Conservation (phyloP, 2,888 invertebrate genomes). For the Phlogophora meticulosa region DNA sequence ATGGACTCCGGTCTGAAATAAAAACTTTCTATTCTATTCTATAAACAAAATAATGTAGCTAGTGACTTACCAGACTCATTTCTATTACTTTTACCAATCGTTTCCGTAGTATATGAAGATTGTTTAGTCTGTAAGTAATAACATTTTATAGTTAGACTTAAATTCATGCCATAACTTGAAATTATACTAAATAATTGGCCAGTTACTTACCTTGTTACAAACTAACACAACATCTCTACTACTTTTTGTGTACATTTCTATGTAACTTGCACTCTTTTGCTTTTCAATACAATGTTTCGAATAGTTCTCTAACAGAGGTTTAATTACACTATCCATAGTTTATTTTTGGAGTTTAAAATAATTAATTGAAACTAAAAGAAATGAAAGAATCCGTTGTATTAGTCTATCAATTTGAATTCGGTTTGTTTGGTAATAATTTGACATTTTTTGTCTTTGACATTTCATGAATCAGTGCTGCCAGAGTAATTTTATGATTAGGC, state of each 20-base stretch:
- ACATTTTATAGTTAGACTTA: neutral
- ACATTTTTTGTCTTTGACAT: too few relatives aligned
- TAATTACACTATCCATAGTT: constrained; percentile 75
- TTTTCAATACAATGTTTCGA: constrained; percentile 79
- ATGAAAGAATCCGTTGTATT: constrained; percentile 35
- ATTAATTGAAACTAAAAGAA: neutral
- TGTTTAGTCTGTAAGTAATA: constrained; percentile 75
- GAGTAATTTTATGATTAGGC: neutral
- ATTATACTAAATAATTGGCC: neutral
- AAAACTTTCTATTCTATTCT: too few relatives aligned
- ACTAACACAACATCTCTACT: constrained; percentile 79
- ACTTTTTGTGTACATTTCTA: constrained; percentile 82
- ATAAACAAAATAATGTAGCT: neutral
- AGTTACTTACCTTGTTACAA: constrained; percentile 77
- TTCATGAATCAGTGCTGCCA: constrained; percentile 12
- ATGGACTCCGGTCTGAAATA: too few relatives aligned
- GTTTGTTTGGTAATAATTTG: neutral
- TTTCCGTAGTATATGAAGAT: constrained; percentile 53
- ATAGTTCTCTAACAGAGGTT: constrained; percentile 76
- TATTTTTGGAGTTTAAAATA: neutral
- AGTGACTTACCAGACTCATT: constrained; percentile 73
- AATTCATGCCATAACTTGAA: rapidly evolving
- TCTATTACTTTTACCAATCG: constrained; percentile 60
- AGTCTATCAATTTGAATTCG: constrained; percentile 33
- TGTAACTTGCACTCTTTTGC: constrained; percentile 83